Conservation (phyloP, 2,888 invertebrate genomes). For the Scaeva pyrastri region DNA sequence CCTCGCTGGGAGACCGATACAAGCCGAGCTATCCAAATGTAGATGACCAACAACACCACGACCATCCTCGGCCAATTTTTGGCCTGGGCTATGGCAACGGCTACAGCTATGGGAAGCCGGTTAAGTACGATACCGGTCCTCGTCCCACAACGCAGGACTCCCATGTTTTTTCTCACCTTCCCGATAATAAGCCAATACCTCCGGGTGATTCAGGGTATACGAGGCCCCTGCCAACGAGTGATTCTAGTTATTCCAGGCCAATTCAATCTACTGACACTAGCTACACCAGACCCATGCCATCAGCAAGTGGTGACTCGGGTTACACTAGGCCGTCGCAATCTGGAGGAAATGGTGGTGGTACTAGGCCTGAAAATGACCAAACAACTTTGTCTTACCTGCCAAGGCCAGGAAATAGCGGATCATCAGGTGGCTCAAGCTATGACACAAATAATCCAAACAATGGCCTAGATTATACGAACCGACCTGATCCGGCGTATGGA, state of each 20-base stretch:
- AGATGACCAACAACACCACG: conserved; percentile 77
- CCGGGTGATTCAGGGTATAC: conserved; percentile 54
- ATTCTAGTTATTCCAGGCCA: conserved; percentile 20
- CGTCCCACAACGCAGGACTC: conserved; percentile 77
- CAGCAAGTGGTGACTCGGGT: conserved; percentile 1
- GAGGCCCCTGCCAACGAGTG: conserved; percentile 34
- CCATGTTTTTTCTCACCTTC: conserved; percentile 44
- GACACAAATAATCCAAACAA: conserved; percentile 67
- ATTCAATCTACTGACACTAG: conserved; percentile 22
- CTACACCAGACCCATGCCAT: conserved; percentile 29
- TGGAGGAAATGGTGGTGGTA: conserved; percentile 20
- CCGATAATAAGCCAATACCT: conserved; percentile 76
- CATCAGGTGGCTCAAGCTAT: not conserved
- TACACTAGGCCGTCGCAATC: conserved; percentile 36
- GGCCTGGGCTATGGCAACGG: conserved; percentile 83
- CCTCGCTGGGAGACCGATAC: conserved; percentile 81
- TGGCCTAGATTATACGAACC: conserved; percentile 80
- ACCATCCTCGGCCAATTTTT: conserved; percentile 81
- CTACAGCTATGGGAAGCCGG: conserved; percentile 82
- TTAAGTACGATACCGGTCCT: conserved; percentile 77
- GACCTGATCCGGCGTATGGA: conserved; percentile 80
- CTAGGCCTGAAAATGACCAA: conserved; percentile 56
- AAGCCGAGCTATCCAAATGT: conserved; percentile 77
- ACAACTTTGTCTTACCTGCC: conserved; percentile 77
- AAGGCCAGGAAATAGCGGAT: conserved; percentile 75